A percentile compares a stretch with the other conserved stretches of the same genome.
phyloP scores from a whole-genome alignment of 2,113 vertebrate genomes.

The Prionailurus viverrinus region DNA sequence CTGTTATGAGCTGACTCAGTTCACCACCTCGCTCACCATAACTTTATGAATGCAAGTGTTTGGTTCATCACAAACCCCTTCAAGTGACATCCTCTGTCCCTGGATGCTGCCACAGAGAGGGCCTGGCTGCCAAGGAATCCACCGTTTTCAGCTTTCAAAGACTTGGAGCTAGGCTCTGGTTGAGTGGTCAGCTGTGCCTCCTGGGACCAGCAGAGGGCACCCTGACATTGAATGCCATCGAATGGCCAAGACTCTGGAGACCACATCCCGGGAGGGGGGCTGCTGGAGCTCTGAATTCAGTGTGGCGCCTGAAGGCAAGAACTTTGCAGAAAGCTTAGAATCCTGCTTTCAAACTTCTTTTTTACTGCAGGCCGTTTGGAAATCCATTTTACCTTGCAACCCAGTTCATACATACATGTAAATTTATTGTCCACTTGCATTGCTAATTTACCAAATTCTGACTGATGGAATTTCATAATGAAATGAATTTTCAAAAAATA shows the following conservation, averaged over 20 bases:
- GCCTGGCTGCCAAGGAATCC: not conserved
- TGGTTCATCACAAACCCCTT: not conserved
- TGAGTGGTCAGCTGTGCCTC: not conserved
- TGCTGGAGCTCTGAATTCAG: not conserved
- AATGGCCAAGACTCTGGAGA: not conserved
- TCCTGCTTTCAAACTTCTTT: not conserved
- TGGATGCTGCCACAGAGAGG: not conserved
- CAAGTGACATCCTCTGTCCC: not conserved
- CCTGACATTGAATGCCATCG: accelerated
- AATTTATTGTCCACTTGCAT: not conserved
- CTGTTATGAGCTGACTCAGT: not conserved
- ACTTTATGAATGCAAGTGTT: not conserved
- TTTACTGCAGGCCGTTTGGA: not conserved
- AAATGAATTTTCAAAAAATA: slow-evolving; percentile 1
- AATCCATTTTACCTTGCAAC: not conserved
- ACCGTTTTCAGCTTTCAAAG: not conserved
- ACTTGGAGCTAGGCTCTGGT: not conserved
- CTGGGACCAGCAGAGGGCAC: slow-evolving; percentile 14
- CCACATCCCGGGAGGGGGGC: accelerated
- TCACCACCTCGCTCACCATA: not conserved
- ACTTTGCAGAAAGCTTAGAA: not conserved
- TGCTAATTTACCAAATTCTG: not conserved
- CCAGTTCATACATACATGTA: not conserved
- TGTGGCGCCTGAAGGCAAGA: accelerated
- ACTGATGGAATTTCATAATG: not conserved